Evolutionary conservation across 2,888 invertebrate species (phyloP).

Genomic region (Perizoma flavofasciatum): DNA sequence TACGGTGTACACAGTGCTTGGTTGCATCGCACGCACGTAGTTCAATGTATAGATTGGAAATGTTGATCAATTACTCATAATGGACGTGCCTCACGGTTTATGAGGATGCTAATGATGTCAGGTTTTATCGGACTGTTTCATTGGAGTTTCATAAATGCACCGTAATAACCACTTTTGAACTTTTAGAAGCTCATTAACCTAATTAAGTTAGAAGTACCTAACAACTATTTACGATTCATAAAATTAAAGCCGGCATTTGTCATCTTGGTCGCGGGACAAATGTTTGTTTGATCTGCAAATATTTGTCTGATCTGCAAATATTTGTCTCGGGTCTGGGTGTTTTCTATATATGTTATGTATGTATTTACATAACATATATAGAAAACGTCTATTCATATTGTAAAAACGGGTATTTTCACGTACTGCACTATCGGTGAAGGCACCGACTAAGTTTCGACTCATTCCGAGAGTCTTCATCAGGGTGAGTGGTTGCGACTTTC

Average conservation of each 20-base stretch:
- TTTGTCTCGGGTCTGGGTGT: too few relatives aligned
- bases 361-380: too few relatives aligned
- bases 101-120: slow-evolving; percentile 40
- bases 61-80: slow-evolving; percentile 41
- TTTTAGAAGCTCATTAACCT: slow-evolving; percentile 18
- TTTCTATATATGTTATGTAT: too few relatives aligned
- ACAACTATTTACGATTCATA: slow-evolving; percentile 10
- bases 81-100: slow-evolving; percentile 38
- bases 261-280: too few relatives aligned
- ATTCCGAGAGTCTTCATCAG: too few relatives aligned
- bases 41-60: slow-evolving; percentile 11
- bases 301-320: too few relatives aligned
- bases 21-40: background rate
- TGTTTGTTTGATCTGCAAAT: too few relatives aligned
- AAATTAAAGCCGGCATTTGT: background rate
- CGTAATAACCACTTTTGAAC: slow-evolving; percentile 21
- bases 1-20: slow-evolving; percentile 12
- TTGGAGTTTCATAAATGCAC: slow-evolving; percentile 19
- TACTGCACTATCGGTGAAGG: too few relatives aligned
- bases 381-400: too few relatives aligned
- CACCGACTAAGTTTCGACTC: too few relatives aligned
- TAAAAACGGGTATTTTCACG: too few relatives aligned
- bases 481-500: too few relatives aligned
- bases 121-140: slow-evolving; percentile 34
- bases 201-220: slow-evolving; percentile 13